Evolutionary conservation across 2,113 vertebrate species (phyloP), one percentile per base, ranked within the genome.

Genomic region (Steatornis caripensis): DNA sequence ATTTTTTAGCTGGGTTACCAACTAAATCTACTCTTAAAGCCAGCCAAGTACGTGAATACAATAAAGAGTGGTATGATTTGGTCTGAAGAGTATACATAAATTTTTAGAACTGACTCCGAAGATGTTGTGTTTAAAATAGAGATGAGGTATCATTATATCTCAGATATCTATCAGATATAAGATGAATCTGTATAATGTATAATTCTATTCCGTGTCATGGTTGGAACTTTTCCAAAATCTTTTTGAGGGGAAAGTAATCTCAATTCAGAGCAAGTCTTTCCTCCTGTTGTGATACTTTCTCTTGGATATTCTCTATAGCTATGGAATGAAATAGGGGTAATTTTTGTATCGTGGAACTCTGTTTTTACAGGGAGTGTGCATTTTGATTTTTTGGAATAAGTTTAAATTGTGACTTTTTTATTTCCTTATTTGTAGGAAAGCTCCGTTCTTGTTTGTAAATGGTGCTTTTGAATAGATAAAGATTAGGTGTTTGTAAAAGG

Each of bases 341-440:
- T 61, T 21, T 11, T 62, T 86, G 4, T 29, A 9, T 34, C 12
- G 1, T 34, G 22, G 7, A 68, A 15, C 32, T 68, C 4, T 60
- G 24, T 24, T 72, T 53, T 71, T 39, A 6, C 21, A 21, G 32
- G 4, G n/a, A 51, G 14, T 27, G 8, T 0, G 3, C 6, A 1
- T 29, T 87, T 43, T 36, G 27, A 9, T 36, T 19, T 43, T 80
- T 70, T 80, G 24, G 10, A 46, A 32, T 26, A 4, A 68, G 19
- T 66, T 87, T 34, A 34, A 45, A 32, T 78, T 70, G 49, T 45
- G 6, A 58, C 11, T 14, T 74, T 75, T 60, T 34, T n/a, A n/a
- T n/a, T n/a, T 21, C 15, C 9, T 71, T 62, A 5, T 20, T 8
- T n/a, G 1, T 15, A n/a, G 32, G 27, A 43, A 68, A 79, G 29